Evolutionary conservation across 2,113 vertebrate genomes (phyloP).

Genomic region (Trichechus manatus): DNA sequence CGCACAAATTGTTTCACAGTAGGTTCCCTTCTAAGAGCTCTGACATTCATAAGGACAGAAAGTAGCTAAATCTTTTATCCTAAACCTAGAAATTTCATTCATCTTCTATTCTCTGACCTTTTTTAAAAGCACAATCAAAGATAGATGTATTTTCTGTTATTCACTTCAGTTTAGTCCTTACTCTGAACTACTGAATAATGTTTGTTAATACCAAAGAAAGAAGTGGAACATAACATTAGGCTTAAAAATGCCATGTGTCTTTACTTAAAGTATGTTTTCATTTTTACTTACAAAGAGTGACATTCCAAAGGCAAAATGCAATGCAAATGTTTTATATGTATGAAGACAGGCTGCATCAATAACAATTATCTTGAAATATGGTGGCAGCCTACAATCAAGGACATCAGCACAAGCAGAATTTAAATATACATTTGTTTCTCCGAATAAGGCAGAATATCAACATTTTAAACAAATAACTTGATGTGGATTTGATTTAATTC

Average conservation of each 20-base stretch:
- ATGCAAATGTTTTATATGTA: conserved; percentile 58
- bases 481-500: conserved; percentile 48
- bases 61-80: conserved; percentile 70
- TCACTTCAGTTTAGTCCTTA: conserved; percentile 52
- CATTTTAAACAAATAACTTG: conserved; percentile 55
- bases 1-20: conserved; percentile 35
- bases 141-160: conserved; percentile 51
- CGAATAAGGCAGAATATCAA: conserved; percentile 27
- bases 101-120: conserved; percentile 72
- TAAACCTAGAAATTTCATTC: conserved; percentile 66
- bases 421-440: conserved; percentile 52
- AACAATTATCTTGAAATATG: conserved; percentile 67
- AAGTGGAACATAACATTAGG: conserved; percentile 66
- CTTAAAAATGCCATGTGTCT: conserved; percentile 70
- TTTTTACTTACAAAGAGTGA: conserved; percentile 72
- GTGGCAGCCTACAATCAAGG: conserved; percentile 65
- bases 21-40: conserved; percentile 48
- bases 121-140: conserved; percentile 52
- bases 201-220: conserved; percentile 52
- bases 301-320: conserved; percentile 70
- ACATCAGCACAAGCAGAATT: conserved; percentile 37
- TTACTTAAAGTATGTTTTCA: conserved; percentile 52
- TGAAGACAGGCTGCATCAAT: conserved; percentile 39
- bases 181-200: conserved; percentile 59
- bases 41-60: conserved; percentile 68